A percentile compares a stretch with the other conserved stretches of the same genome.
phyloP scores from a whole-genome alignment of 2,797 vertebrate species.

The Cynodonichthys magdalenae region DNA sequence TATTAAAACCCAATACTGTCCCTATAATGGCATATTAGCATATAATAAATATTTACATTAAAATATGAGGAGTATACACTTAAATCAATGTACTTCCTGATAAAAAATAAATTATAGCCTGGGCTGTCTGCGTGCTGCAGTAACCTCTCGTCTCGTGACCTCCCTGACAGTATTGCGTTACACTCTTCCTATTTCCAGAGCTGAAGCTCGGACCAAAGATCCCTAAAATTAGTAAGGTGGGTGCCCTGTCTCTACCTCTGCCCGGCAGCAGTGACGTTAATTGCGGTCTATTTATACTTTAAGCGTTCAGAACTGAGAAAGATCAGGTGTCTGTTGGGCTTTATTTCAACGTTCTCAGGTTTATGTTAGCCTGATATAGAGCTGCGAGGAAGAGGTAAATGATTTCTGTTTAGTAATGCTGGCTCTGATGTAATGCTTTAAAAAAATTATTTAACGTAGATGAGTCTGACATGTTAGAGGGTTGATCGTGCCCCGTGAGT shows the following conservation, averaged over 20 bases:
- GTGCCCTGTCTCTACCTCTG: conserved; percentile 70
- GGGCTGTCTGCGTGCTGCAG: conserved; percentile 39
- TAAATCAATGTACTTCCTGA: not conserved
- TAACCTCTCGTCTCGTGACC: conserved; percentile 49
- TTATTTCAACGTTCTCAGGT: conserved; percentile 52
- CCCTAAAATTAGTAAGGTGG: conserved; percentile 80
- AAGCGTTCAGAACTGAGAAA: conserved; percentile 64
- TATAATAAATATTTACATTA: conserved; percentile 13
- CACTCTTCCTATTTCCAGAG: conserved; percentile 69
- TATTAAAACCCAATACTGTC: not conserved
- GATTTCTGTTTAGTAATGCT: conserved; percentile 22
- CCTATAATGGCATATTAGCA: conserved; percentile 3
- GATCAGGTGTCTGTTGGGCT: conserved; percentile 78
- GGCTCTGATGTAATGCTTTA: not conserved
- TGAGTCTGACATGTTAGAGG: not conserved
- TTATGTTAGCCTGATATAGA: conserved; percentile 34
- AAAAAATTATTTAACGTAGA: not conserved
- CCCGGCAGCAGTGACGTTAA: conserved; percentile 77
- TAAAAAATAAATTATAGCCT: not conserved
- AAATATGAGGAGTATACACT: not conserved
- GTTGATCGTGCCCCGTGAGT: too few relatives aligned
- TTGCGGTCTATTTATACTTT: conserved; percentile 80
- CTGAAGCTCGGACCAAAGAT: conserved; percentile 62
- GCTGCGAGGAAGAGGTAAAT: conserved; percentile 10
- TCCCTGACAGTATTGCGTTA: conserved; percentile 60